These are phyloP conservation scores for Lates japonicus DNA, from an alignment of 2,797 vertebrate species.

Conservation along the genomic window DNA sequence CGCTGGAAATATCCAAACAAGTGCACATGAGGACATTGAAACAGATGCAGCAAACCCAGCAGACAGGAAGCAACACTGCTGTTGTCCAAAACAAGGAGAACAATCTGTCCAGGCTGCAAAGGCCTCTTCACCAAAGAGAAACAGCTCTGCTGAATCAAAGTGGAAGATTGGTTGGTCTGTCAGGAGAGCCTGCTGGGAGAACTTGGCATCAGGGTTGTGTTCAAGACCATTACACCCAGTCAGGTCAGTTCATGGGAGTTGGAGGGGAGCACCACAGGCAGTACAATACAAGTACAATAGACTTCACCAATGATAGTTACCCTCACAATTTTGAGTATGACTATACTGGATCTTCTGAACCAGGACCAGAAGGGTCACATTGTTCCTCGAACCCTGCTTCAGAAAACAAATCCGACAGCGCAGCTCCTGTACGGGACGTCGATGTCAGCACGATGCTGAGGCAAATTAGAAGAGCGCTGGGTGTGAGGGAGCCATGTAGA, in stretches of 20 bases:
- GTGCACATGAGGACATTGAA: not conserved
- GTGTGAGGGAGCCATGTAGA: constrained; percentile 71
- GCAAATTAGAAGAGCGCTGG: constrained; percentile 69
- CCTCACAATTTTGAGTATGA: constrained; percentile 27
- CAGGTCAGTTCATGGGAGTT: not conserved
- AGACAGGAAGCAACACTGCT: constrained; percentile 2
- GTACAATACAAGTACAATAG: not conserved
- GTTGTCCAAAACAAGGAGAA: constrained; percentile 71
- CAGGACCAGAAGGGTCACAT: not conserved
- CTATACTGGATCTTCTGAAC: not conserved
- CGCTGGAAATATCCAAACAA: not conserved
- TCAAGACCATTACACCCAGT: constrained; percentile 1
- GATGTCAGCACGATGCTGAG: constrained; percentile 62
- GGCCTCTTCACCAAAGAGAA: not conserved
- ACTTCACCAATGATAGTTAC: constrained; percentile 56
- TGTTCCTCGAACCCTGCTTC: not conserved
- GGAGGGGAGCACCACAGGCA: not conserved
- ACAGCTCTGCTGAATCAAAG: constrained; percentile 22
- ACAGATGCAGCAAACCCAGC: constrained; percentile 69
- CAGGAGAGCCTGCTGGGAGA: not conserved
- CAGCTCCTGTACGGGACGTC: not conserved
- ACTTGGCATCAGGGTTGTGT: not conserved
- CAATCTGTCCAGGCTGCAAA: constrained; percentile 37
- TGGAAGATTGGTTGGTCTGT: not conserved
- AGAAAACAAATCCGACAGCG: not conserved